Evolutionary conservation across 2,797 vertebrate species (phyloP).

Genomic region (Coccyzus lansbergi): DNA sequence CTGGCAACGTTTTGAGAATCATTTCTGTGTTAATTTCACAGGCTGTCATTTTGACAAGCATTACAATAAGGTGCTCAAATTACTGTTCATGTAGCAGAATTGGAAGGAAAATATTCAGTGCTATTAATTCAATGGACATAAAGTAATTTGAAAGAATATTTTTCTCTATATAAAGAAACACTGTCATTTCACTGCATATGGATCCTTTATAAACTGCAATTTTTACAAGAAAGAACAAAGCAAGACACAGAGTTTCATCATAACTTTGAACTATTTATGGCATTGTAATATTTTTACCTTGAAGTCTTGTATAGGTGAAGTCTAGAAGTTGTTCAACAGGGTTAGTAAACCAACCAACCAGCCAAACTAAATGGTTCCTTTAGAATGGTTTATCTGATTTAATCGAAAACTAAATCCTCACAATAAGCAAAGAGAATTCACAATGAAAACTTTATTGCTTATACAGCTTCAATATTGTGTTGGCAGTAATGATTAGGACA

Average conservation of each 20-base stretch:
- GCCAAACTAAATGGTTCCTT: not conserved
- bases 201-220: not conserved
- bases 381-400: not conserved
- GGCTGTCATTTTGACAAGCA: not conserved
- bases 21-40: not conserved
- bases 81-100: constrained; percentile 16
- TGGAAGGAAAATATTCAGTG: not conserved
- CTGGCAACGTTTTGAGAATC: not conserved
- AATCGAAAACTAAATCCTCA: not conserved
- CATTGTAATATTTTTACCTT: not conserved
- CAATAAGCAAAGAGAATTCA: not conserved
- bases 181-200: not conserved
- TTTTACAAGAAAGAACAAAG: not conserved
- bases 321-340: not conserved
- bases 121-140: constrained; percentile 4
- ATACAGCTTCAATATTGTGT: not conserved
- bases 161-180: not conserved
- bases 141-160: constrained; percentile 13
- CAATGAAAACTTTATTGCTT: not conserved
- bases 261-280: not conserved
- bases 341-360: not conserved
- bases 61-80: not conserved
- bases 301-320: not conserved
- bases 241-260: not conserved
- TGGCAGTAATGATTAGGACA: not conserved